Conservation (phyloP, 2,797 vertebrate species). For the Philypnodon macrostomus region DNA sequence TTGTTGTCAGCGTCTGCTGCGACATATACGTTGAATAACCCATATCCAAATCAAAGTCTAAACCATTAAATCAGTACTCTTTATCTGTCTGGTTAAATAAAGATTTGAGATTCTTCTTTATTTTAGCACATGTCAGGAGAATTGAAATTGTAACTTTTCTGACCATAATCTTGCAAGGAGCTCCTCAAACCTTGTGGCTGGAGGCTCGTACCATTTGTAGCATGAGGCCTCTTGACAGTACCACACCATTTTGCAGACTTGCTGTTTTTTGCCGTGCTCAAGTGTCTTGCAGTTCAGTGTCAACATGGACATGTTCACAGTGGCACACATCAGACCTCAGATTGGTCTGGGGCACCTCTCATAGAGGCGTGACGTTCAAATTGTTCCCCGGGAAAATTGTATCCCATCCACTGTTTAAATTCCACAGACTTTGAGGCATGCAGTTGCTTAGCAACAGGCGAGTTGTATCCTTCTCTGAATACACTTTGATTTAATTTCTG, state of each 20-base stretch:
- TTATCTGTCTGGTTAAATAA: too few species aligned
- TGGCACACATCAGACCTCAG: constrained; percentile 1
- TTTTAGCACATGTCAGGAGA: too few species aligned
- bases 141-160: too few species aligned
- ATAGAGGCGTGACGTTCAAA: constrained; percentile 44
- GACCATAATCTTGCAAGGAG: too few species aligned
- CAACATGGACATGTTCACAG: constrained; percentile 2
- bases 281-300: background rate
- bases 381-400: constrained; percentile 58
- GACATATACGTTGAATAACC: too few species aligned
- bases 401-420: constrained; percentile 63
- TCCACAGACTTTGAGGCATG: constrained; percentile 66
- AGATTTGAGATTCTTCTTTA: too few species aligned
- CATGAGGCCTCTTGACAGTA: too few species aligned
- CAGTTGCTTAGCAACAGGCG: constrained; percentile 73
- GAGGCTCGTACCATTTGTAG: too few species aligned
- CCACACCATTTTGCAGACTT: background rate
- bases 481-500: constrained; percentile 54
- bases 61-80: too few species aligned
- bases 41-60: too few species aligned
- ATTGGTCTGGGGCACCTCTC: constrained; percentile 17
- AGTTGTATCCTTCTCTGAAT: constrained; percentile 42
- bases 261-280: background rate
- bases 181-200: too few species aligned
- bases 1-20: background rate